These are phyloP conservation scores for Micromesistius poutassou DNA, from an alignment of 2,797 vertebrate genomes.

Conservation along the genomic window DNA sequence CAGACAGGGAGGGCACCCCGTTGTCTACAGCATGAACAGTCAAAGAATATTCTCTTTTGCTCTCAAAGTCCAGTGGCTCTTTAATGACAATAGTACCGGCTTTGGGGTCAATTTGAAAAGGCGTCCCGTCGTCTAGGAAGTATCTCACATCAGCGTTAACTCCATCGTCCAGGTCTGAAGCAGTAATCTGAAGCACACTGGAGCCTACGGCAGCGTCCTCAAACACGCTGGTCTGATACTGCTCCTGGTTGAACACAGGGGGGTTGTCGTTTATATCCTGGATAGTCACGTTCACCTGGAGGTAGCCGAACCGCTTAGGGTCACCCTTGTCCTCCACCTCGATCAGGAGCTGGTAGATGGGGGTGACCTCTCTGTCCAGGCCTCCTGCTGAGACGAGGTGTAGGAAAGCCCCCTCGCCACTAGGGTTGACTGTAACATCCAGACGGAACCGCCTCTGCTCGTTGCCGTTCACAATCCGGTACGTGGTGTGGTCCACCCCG, in stretches of 20 bases:
- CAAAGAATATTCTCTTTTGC: conserved; percentile 85
- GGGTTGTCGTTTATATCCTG: conserved; percentile 98
- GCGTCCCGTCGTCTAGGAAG: conserved; percentile 84
- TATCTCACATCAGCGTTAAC: conserved; percentile 91
- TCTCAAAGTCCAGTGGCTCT: conserved; percentile 87
- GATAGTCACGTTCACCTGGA: conserved; percentile 95
- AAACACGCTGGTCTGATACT: conserved; percentile 85
- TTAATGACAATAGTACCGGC: conserved; percentile 88
- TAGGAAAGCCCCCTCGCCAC: conserved; percentile 95
- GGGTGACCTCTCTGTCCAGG: conserved; percentile 86
- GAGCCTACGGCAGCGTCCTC: conserved; percentile 89
- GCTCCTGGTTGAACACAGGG: conserved; percentile 83
- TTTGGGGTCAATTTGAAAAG: conserved; percentile 92
- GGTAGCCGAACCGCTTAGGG: conserved; percentile 85
- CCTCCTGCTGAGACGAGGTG: conserved; percentile 92
- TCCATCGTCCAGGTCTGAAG: conserved; percentile 89
- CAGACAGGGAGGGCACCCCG: conserved; percentile 84
- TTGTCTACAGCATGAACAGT: conserved; percentile 89
- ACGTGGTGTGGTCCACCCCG: conserved; percentile 92
- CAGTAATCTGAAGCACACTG: conserved; percentile 85
- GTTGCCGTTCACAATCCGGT: conserved; percentile 89
- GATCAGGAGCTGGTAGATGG: conserved; percentile 88
- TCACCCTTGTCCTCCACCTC: conserved; percentile 96
- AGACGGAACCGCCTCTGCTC: conserved; percentile 89
- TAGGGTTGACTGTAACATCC: conserved; percentile 96